Evolutionary conservation across 2,888 invertebrate species (phyloP).

Genomic region (Atethmia centrago): DNA sequence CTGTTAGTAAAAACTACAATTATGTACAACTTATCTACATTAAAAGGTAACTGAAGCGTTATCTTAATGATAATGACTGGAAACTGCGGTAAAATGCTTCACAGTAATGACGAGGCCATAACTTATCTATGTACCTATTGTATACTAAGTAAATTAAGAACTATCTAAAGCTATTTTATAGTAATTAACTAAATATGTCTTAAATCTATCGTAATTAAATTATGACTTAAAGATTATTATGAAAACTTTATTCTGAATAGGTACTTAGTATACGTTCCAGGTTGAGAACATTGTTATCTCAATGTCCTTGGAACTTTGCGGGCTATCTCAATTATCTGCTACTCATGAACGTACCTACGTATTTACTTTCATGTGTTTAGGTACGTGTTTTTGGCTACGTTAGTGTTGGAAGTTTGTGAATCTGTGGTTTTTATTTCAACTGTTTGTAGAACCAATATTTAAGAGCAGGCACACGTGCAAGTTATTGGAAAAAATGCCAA

Average conservation of each 20-base stretch:
- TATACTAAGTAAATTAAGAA: conserved; percentile 60
- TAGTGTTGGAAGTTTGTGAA: conserved; percentile 20
- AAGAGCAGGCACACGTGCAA: conserved; percentile 62
- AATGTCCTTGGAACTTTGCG: conserved; percentile 56
- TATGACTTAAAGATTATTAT: conserved; percentile 39
- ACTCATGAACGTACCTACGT: conserved; percentile 28
- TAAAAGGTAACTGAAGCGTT: conserved; percentile 63
- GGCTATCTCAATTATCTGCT: conserved; percentile 57
- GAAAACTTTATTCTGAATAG: conserved; percentile 37
- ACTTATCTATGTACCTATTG: conserved; percentile 51
- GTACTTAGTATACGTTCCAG: conserved; percentile 55
- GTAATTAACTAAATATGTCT: conserved; percentile 58
- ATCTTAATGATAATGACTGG: conserved; percentile 54
- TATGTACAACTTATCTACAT: conserved; percentile 56
- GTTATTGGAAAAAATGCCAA: conserved; percentile 43
- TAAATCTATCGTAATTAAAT: conserved; percentile 61
- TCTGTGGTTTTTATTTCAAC: conserved; percentile 11
- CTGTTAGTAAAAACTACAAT: conserved; percentile 43
- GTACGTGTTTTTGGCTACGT: conserved; percentile 18
- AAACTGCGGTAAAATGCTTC: conserved; percentile 55
- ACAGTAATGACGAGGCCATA: conserved; percentile 45
- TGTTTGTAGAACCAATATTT: conserved; percentile 52
- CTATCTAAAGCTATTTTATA: conserved; percentile 57
- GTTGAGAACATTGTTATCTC: conserved; percentile 37
- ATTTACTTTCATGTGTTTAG: conserved; percentile 44